Percentiles rank a stretch among this genome's conserved stretches.
phyloP scores from a whole-genome alignment of 2,888 invertebrate species.

The Platypus cylindrus region DNA sequence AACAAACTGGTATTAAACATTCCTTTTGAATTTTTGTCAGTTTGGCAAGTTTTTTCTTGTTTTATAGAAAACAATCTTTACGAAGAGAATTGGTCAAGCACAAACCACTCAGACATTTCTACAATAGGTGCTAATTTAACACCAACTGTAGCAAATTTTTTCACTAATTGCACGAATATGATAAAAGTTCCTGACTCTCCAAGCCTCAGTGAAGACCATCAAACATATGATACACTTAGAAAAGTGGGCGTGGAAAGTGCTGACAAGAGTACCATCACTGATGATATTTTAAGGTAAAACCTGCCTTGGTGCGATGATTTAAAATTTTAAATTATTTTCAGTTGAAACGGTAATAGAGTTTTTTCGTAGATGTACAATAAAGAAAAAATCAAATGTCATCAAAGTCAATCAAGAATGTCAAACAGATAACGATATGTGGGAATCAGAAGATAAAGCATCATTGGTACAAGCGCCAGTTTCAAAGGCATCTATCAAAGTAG shows the following conservation, averaged over 20 bases:
- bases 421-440: constrained; percentile 27
- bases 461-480: neutral
- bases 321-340: neutral
- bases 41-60: no score
- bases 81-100: no score
- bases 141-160: constrained; percentile 19
- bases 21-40: no score
- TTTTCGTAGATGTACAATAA: constrained; percentile 6
- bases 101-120: no score
- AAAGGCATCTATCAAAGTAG: constrained; percentile 16
- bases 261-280: constrained; percentile 34
- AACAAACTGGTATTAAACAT: no score
- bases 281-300: constrained; percentile 28
- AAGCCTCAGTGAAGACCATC: constrained; percentile 35
- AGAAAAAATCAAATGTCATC: constrained; percentile 22
- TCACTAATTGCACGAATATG: constrained; percentile 6
- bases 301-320: neutral
- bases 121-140: no score
- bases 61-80: no score
- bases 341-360: neutral
- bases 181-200: constrained; percentile 30
- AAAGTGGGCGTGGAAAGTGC: constrained; percentile 32
- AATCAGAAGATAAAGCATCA: constrained; percentile 5
- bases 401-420: constrained; percentile 33
- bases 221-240: constrained; percentile 32